Base-by-base conservation (phyloP, 2,797 vertebrate species). In the Tympanoctomys barrerae region DNA sequence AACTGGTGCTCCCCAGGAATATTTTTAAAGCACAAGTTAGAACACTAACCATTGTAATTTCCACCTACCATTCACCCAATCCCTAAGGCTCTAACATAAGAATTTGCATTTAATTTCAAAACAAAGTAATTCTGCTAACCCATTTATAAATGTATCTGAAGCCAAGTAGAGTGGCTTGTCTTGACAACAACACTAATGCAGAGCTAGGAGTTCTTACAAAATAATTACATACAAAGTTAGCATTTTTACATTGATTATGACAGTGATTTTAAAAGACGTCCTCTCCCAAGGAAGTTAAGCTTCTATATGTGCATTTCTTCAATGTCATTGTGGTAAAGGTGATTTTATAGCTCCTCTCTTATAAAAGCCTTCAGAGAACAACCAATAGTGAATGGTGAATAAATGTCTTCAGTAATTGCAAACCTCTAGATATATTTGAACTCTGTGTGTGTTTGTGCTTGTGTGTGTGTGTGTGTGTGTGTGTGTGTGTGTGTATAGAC, bases 71-170 rank as follows among this genome's bases (percentile, higher is more conserved):
- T 80, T n/a, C 28, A 86, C 52, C 26, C 59, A 39, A 92, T 88
- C 54, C 24, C 33, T 31, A 61, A 49, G 49, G 46, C 39, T 85
- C 33, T 46, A 91, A 92, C 77, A 73, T 61, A 91, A 78, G 16
- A 93, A 93, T 28, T 85, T 90, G 46, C 87, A 66, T 91, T 90
- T 87, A 49, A 90, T 93, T 84, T 75, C 59, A 95, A 91, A 94
- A 79, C 14, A 89, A 95, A 95, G 83, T 81, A 80, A 83, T 85
- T 62, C 79, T 31, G 5, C 31, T 6, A 81, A 62, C 80, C 46
- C 81, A 71, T 80, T 39, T 90, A 31, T 16, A 81, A 26, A 52
- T 68, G 0, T 59, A 79, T 39, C 54, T 5, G n/a, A 49, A 84
- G 22, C 33, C 86, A 68, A 61, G 78, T 54, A 13, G 24, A 75